Conservation (phyloP, 2,797 vertebrate genomes). For the Acanthornis magna region DNA sequence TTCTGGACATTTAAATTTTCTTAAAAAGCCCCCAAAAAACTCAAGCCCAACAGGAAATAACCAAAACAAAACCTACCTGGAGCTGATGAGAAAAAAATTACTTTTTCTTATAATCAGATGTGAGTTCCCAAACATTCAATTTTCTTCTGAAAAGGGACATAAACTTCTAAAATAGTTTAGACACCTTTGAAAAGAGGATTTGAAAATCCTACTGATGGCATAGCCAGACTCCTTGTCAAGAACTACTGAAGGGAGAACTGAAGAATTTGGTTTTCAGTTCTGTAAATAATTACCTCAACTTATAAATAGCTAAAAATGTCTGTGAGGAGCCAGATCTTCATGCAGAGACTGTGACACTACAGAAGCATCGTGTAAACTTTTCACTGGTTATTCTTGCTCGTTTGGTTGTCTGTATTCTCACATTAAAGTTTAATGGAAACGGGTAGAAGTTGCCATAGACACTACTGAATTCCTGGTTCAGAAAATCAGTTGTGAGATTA, state of each 20-base stretch:
- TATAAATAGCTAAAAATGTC: not conserved
- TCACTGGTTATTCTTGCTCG: not conserved
- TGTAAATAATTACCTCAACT: not conserved
- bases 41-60: not conserved
- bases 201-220: not conserved
- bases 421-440: not conserved
- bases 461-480: not conserved
- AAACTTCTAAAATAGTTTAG: not conserved
- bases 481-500: not conserved
- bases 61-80: not conserved
- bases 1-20: not conserved
- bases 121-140: not conserved
- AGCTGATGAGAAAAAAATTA: rapidly evolving
- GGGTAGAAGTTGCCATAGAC: not conserved
- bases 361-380: not conserved
- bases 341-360: not conserved
- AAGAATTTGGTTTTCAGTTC: constrained; percentile 1
- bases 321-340: not conserved
- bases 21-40: not conserved
- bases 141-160: not conserved
- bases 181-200: not conserved
- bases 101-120: not conserved
- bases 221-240: not conserved
- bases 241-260: not conserved
- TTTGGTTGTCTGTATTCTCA: not conserved